These are phyloP conservation scores for Pelecanus crispus DNA, from an alignment of 2,113 vertebrate species.

Conservation along the genomic window DNA sequence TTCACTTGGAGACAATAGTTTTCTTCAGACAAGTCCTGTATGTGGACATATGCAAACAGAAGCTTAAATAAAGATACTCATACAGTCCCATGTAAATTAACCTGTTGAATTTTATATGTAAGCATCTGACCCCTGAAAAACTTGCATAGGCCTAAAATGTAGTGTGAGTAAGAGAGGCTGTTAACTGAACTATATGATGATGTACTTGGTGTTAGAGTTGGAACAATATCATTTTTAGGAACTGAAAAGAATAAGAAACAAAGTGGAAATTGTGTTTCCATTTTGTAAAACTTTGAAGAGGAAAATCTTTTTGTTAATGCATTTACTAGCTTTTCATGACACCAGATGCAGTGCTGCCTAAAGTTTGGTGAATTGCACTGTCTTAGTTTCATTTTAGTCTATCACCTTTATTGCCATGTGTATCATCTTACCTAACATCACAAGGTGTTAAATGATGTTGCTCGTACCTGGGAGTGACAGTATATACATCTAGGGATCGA, in stretches of 20 bases:
- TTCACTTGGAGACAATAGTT: neutral
- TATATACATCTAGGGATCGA: neutral
- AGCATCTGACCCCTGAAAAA: neutral
- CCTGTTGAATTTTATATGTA: neutral
- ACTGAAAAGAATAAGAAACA: neutral
- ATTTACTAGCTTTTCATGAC: neutral
- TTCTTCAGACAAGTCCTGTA: neutral
- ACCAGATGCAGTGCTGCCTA: neutral
- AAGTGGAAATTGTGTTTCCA: neutral
- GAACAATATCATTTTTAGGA: neutral
- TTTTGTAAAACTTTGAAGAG: neutral
- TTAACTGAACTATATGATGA: neutral
- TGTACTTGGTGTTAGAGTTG: neutral
- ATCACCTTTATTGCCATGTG: neutral
- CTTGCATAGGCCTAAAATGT: neutral
- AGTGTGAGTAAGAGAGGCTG: rapidly evolving
- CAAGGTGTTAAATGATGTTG: neutral
- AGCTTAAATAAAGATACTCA: neutral
- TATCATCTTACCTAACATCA: neutral
- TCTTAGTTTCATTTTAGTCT: neutral
- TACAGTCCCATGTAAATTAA: neutral
- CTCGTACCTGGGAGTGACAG: neutral
- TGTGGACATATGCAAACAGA: neutral
- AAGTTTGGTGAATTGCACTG: neutral
- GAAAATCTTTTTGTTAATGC: neutral